These are phyloP conservation scores for Halcyon chelicuti DNA, from an alignment of 2,797 vertebrate species.

Conservation along the genomic window DNA sequence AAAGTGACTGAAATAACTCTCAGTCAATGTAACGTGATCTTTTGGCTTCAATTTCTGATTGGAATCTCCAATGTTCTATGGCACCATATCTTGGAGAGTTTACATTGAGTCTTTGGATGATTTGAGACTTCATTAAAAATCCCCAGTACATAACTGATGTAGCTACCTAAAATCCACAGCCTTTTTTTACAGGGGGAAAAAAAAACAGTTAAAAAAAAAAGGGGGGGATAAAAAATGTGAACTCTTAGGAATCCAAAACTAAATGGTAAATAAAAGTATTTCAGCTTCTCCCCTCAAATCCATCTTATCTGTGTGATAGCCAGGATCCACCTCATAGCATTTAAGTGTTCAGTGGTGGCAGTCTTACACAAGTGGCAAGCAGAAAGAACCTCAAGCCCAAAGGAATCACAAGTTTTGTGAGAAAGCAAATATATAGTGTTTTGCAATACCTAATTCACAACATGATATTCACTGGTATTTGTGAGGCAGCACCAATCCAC, in stretches of 20 bases:
- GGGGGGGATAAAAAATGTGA: background rate
- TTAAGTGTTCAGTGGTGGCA: background rate
- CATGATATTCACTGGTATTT: background rate
- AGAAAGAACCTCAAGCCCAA: background rate
- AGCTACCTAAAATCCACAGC: background rate
- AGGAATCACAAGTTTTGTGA: background rate
- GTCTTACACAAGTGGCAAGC: background rate
- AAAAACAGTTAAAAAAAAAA: too few species aligned
- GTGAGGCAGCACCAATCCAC: background rate
- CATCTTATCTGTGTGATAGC: background rate
- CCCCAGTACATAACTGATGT: background rate
- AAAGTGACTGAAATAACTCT: background rate
- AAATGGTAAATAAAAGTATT: background rate
- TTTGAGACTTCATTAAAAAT: background rate
- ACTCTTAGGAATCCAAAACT: background rate
- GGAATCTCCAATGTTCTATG: background rate
- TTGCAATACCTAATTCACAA: background rate
- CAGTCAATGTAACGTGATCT: background rate
- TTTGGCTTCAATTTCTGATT: background rate
- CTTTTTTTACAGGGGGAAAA: too few species aligned
- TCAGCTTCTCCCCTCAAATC: background rate
- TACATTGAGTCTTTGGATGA: background rate
- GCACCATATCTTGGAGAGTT: background rate
- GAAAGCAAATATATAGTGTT: background rate
- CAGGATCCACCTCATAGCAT: background rate